Evolutionary conservation across 2,113 vertebrate genomes (phyloP).

Genomic region (Lagopus muta): DNA sequence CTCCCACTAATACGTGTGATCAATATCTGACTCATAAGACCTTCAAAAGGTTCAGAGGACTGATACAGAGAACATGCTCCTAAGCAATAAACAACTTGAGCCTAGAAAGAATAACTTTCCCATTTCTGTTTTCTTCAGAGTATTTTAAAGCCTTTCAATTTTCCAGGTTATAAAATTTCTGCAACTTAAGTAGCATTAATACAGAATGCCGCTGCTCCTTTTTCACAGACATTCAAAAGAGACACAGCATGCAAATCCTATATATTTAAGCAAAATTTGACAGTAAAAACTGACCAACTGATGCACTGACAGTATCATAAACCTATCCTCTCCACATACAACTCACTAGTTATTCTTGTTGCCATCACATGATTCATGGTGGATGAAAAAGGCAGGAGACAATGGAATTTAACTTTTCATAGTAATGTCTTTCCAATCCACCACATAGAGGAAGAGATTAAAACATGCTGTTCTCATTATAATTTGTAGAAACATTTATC

Average conservation of each 20-base stretch:
- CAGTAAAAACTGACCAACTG: background rate
- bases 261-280: background rate
- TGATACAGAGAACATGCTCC: background rate
- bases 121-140: background rate
- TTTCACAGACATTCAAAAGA: background rate
- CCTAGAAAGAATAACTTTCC: background rate
- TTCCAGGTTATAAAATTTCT: background rate
- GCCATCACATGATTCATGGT: background rate
- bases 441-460: background rate
- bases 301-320: background rate
- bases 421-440: background rate
- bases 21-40: background rate
- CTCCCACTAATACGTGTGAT: background rate
- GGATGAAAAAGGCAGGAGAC: background rate
- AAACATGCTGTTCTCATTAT: background rate
- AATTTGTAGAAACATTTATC: background rate
- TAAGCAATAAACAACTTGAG: background rate
- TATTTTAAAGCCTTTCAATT: background rate
- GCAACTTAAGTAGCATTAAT: background rate
- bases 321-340: background rate
- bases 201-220: background rate
- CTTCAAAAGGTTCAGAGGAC: background rate
- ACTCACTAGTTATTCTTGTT: background rate
- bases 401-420: background rate
- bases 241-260: background rate